Evolutionary conservation across 2,888 invertebrate genomes (phyloP), one percentile per base, ranked within the genome.

Genomic region (Sinohyriopsis cumingii): DNA sequence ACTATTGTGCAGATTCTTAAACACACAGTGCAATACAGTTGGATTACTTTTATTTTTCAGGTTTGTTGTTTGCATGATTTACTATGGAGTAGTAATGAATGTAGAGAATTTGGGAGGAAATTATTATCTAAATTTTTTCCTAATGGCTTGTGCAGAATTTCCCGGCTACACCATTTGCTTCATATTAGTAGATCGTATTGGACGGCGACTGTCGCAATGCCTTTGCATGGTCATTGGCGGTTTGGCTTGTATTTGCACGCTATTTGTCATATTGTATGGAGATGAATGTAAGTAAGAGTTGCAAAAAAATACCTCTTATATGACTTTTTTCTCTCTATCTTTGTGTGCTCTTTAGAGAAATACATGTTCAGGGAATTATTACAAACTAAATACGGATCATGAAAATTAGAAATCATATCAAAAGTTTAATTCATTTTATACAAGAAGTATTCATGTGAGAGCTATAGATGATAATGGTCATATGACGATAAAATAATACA

Each of bases 41-140:
- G 12, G 20, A 53, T 18, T 22, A 18, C 53, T 22, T 67, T 53
- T n/a, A 33, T 19, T 15, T 71, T 73, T 63, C 68, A 87, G 89
- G 96, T 92, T 95, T 69, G 94, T 95, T 1, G 94, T 95, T 70
- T 95, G 96, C 3, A 92, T 96, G 86, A 95, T 95, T 78, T 95
- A 96, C 91, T 97, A 95, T 85, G 96, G 96, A 0, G 93, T 96
- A 93, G 94, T 80, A 92, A 95, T 3, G 74, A 80, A 77, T 59
- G 63, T 73, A 7, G 72, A 69, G 5, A 78, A 78, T 56, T 59
- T 80, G 53, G 94, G 94, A 0, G 95, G 95, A 5, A 92, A 95
- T 83, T 94, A 95, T 73, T 96, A 96, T 89, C 86, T 94, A 5
- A 96, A 96, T 86, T 95, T 96, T 64, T 94, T 95, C 22, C 91